These are phyloP conservation scores for Oreotrochilus melanogaster DNA, from an alignment of 2,113 vertebrate species.

Conservation along the genomic window DNA sequence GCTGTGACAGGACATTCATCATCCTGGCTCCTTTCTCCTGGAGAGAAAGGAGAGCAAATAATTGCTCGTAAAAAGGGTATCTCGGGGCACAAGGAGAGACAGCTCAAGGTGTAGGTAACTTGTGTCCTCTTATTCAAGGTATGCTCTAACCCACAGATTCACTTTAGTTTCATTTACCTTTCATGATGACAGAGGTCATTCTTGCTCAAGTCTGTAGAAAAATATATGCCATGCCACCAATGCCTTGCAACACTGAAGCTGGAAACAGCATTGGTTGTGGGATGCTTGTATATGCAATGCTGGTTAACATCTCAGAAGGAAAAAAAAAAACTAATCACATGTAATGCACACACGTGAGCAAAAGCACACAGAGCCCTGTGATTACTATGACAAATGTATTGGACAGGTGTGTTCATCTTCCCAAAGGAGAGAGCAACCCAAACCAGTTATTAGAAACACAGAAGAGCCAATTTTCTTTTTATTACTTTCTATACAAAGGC, in stretches of 20 bases:
- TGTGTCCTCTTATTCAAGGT: not conserved
- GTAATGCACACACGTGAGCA: rapidly evolving
- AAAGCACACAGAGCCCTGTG: not conserved
- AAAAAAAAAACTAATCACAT: not conserved
- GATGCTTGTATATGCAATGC: not conserved
- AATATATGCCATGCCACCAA: rapidly evolving
- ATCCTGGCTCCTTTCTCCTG: not conserved
- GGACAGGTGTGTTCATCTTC: not conserved
- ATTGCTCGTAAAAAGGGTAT: not conserved
- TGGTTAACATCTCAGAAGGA: not conserved
- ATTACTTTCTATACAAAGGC: not conserved
- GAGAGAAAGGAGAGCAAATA: not conserved
- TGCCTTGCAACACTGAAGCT: rapidly evolving
- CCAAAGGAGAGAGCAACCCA: not conserved
- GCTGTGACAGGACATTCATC: slow-evolving; percentile 15
- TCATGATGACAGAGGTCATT: not conserved
- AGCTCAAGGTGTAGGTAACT: not conserved
- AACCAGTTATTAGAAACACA: not conserved
- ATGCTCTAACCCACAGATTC: not conserved
- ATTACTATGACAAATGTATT: not conserved
- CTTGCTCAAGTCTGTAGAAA: not conserved
- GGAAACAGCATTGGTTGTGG: too few relatives aligned
- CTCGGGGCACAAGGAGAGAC: not conserved
- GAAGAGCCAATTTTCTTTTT: not conserved
- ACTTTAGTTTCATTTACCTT: not conserved